These are phyloP conservation scores for Drosophila incognita DNA, from an alignment of 2,888 invertebrate genomes.

Conservation along the genomic window DNA sequence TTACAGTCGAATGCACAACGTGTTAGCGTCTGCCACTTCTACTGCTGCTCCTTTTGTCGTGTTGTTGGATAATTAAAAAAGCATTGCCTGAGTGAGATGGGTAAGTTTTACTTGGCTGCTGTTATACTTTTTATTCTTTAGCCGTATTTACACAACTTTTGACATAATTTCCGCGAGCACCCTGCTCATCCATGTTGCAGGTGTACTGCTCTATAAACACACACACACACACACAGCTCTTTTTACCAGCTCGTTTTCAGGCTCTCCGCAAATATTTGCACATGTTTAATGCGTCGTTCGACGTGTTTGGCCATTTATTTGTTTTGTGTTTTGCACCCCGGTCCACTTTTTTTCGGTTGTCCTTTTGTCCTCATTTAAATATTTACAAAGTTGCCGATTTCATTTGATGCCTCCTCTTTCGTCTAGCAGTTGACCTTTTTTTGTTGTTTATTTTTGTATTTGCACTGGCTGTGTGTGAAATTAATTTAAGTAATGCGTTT, in stretches of 20 bases:
- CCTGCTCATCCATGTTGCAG: constrained; percentile 43
- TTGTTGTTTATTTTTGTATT: background rate
- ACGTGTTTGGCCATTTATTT: constrained; percentile 77
- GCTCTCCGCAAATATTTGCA: constrained; percentile 70
- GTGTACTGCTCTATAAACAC: constrained; percentile 31
- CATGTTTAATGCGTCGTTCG: constrained; percentile 80
- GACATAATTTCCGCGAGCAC: constrained; percentile 55
- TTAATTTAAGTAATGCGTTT: constrained; percentile 81
- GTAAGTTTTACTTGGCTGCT: constrained; percentile 45
- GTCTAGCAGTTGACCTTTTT: constrained; percentile 39
- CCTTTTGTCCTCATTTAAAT: constrained; percentile 71
- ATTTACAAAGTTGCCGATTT: constrained; percentile 67
- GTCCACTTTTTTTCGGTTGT: constrained; percentile 27
- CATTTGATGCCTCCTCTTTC: constrained; percentile 17
- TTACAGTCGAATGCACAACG: constrained; percentile 59
- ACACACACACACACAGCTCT: constrained; percentile 5
- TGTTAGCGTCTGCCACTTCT: constrained; percentile 10
- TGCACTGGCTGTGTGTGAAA: constrained; percentile 52
- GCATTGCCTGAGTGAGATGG: constrained; percentile 38
- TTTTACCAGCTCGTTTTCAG: constrained; percentile 23
- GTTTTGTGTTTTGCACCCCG: constrained; percentile 47
- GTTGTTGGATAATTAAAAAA: constrained; percentile 61
- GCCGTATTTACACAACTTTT: constrained; percentile 66
- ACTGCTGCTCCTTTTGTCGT: constrained; percentile 6
- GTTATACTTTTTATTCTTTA: constrained; percentile 17